A percentile compares a stretch with the other conserved stretches of the same genome.
These are phyloP conservation scores for Dexiosoma caninum DNA, from an alignment of 2,888 invertebrate genomes.

Conservation along the genomic window DNA sequence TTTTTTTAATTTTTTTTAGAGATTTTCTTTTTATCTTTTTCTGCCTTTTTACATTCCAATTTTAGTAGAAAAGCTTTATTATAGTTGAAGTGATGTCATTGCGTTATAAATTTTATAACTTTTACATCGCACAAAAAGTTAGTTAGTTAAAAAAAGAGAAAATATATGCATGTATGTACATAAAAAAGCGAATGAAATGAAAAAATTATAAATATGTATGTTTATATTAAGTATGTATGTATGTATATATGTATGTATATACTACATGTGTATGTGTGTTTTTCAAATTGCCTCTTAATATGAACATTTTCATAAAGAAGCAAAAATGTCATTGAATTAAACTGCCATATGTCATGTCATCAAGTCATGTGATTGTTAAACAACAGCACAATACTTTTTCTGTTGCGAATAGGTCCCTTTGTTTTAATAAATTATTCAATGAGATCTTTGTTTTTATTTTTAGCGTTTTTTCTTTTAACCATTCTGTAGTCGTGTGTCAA, in stretches of 20 bases:
- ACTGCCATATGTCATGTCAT: conserved; percentile 30
- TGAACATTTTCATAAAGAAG: neutral
- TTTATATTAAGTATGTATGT: too few species aligned
- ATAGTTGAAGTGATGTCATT: neutral
- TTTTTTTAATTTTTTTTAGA: too few species aligned
- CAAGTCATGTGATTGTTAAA: conserved; percentile 21
- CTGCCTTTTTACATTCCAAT: too few species aligned
- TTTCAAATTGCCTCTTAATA: conserved; percentile 15
- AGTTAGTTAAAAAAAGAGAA: too few species aligned
- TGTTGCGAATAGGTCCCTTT: conserved; percentile 11
- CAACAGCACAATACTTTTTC: neutral
- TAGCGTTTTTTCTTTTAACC: conserved; percentile 7
- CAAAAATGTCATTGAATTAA: conserved; percentile 26
- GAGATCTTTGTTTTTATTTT: conserved; percentile 11
- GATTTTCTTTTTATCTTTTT: too few species aligned
- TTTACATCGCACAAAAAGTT: too few species aligned
- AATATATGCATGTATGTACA: neutral
- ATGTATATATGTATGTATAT: too few species aligned
- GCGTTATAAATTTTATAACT: too few species aligned
- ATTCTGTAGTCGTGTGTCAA: conserved; percentile 52
- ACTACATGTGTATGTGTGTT: too few species aligned
- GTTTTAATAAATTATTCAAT: conserved; percentile 40
- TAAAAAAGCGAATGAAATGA: neutral
- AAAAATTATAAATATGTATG: conserved; percentile 4
- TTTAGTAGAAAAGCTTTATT: too few species aligned